Evolutionary conservation across 2,113 vertebrate species (phyloP).

Genomic region (Elaphurus davidianus): DNA sequence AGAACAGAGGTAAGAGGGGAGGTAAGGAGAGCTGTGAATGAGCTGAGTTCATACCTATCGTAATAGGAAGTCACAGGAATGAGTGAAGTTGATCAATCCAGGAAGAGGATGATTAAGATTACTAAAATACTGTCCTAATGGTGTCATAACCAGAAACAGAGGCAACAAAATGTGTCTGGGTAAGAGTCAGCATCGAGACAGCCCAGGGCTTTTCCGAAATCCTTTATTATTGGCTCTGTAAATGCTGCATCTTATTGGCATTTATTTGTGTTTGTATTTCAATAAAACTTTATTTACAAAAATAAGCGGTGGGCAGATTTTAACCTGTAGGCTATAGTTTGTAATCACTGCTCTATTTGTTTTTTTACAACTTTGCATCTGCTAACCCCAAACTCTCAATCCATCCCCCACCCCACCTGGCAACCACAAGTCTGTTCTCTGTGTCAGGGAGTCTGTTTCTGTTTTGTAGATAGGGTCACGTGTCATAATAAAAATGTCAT

Average conservation of each 20-base stretch:
- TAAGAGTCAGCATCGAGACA: background rate
- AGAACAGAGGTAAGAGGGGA: background rate
- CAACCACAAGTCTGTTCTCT: background rate
- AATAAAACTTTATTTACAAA: background rate
- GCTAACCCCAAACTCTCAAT: background rate
- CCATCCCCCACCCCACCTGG: background rate
- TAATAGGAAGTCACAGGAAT: background rate
- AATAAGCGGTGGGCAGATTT: background rate
- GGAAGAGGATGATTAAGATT: background rate
- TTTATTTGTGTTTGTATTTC: background rate
- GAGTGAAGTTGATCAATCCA: background rate
- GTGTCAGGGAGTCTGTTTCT: background rate
- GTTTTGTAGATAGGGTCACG: background rate
- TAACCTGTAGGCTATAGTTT: background rate
- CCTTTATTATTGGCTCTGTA: background rate
- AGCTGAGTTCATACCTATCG: background rate
- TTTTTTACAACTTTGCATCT: background rate
- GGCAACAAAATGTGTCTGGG: background rate
- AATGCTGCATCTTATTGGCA: background rate
- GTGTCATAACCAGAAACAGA: background rate
- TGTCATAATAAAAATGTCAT: background rate
- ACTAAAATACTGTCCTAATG: background rate
- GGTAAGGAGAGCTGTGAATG: background rate
- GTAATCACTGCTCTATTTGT: background rate
- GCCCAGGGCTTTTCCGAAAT: background rate